phyloP scores from a whole-genome alignment of 2,888 invertebrate genomes.

The Sminthurides aquaticus region DNA sequence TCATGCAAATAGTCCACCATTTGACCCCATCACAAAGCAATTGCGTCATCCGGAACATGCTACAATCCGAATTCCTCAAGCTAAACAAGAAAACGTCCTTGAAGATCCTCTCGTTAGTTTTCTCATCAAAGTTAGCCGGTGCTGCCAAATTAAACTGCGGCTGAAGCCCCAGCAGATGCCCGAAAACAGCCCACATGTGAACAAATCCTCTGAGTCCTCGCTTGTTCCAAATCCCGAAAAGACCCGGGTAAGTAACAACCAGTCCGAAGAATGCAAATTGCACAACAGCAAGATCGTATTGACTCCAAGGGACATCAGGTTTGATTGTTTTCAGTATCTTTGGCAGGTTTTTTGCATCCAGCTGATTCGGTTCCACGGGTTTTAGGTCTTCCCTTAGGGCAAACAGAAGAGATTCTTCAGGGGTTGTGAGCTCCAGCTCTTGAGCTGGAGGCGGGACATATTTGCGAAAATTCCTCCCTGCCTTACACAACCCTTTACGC shows the following conservation, averaged over 20 bases:
- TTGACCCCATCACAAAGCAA: conserved; percentile 29
- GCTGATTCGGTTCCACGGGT: neutral
- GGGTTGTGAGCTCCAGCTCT: conserved; percentile 30
- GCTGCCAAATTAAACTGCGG: conserved; percentile 34
- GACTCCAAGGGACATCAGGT: conserved; percentile 40
- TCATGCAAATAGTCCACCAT: conserved; percentile 19
- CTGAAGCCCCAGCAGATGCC: conserved; percentile 35
- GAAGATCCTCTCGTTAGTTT: conserved; percentile 36
- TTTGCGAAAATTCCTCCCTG: conserved; percentile 36
- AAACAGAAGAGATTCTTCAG: conserved; percentile 26
- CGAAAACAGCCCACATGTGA: conserved; percentile 40
- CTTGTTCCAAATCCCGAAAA: conserved; percentile 37
- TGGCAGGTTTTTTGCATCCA: conserved; percentile 29
- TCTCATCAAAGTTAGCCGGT: conserved; percentile 31
- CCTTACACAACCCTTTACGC: conserved; percentile 27
- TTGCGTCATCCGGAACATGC: conserved; percentile 29
- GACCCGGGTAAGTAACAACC: conserved; percentile 31
- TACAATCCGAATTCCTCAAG: conserved; percentile 32
- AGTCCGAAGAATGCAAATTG: conserved; percentile 40
- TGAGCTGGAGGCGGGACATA: conserved; percentile 39
- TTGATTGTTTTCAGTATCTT: conserved; percentile 39
- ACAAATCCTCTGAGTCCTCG: conserved; percentile 35
- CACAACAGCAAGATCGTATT: conserved; percentile 39
- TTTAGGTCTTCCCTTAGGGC: conserved; percentile 30
- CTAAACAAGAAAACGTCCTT: conserved; percentile 38